A percentile compares a stretch with the other conserved stretches of the same genome.
Evolutionary conservation across 1,140 invertebrate genomes (phyloP).

Genomic region (Brachionus angularis): DNA sequence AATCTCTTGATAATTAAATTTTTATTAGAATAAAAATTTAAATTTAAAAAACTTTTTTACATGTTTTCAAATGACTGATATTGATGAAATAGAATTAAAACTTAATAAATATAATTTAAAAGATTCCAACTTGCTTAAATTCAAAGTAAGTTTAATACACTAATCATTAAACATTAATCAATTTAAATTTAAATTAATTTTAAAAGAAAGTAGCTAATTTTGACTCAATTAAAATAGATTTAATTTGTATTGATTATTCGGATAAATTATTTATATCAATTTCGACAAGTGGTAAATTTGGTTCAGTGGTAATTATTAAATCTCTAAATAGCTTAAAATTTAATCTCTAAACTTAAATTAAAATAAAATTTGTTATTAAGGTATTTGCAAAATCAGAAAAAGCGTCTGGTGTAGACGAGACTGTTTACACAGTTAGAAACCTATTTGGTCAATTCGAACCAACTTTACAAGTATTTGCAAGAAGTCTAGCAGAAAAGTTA

Average conservation of each 20-base stretch:
- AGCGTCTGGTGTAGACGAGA: neutral
- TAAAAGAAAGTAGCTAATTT: slow-evolving; percentile 11
- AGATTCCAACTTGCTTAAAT: neutral
- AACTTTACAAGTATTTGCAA: slow-evolving; percentile 9
- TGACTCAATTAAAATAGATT: neutral
- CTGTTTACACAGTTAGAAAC: slow-evolving; percentile 1
- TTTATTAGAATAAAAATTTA: neutral
- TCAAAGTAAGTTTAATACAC: neutral
- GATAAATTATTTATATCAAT: slow-evolving; percentile 35
- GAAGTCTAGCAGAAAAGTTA: slow-evolving; percentile 36
- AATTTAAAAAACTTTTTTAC: neutral
- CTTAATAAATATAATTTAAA: slow-evolving; percentile 24
- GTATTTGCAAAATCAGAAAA: slow-evolving; percentile 39
- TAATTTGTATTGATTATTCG: slow-evolving; percentile 43
- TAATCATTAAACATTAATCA: neutral
- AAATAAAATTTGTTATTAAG: too few relatives aligned
- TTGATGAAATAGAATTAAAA: slow-evolving; percentile 32
- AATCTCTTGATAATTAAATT: neutral
- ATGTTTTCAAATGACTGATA: slow-evolving; percentile 40
- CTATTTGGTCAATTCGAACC: slow-evolving; percentile 29
- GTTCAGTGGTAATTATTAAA: slow-evolving; percentile 25
- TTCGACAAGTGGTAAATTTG: slow-evolving; percentile 10
- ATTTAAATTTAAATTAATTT: neutral
- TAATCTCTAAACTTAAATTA: neutral
- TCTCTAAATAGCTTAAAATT: neutral